Percentiles rank a stretch among this genome's conserved stretches.
These are phyloP conservation scores for Climacteris rufus DNA, from an alignment of 2,113 vertebrate species.

Conservation along the genomic window DNA sequence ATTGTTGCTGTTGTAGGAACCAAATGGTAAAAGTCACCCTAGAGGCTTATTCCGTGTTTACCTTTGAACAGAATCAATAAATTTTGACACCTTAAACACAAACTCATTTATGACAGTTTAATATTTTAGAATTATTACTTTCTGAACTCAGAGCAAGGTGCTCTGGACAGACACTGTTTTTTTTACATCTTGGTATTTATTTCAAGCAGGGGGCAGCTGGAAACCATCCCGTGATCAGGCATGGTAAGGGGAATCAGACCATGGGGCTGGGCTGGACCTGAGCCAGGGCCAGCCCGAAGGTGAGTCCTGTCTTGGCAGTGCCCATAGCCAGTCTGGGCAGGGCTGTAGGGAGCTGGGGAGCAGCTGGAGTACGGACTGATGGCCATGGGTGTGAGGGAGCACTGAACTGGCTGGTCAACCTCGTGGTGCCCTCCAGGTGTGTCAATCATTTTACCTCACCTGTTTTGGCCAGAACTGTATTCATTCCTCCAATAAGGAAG, in stretches of 20 bases:
- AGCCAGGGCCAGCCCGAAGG: fast-evolving
- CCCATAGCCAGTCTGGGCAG: fast-evolving
- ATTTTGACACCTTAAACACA: not conserved
- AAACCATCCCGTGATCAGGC: not conserved
- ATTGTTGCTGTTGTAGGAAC: not conserved
- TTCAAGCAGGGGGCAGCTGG: fast-evolving
- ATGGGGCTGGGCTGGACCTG: not conserved
- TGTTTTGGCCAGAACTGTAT: not conserved
- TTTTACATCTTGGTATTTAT: not conserved
- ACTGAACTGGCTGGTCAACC: not conserved
- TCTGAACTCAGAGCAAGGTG: not conserved
- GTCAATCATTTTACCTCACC: not conserved
- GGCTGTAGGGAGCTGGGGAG: not conserved
- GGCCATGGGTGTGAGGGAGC: fast-evolving
- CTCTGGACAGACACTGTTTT: not conserved
- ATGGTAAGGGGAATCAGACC: not conserved
- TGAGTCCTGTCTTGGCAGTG: not conserved
- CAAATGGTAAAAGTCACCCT: not conserved
- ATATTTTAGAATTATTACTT: not conserved
- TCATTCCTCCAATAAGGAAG: not conserved
- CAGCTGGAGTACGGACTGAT: not conserved
- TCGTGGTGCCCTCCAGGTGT: not conserved
- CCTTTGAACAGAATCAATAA: not conserved
- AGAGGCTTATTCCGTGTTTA: not conserved
- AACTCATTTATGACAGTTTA: not conserved